Evolutionary conservation across 2,797 vertebrate species (phyloP).

Genomic region (Falco rusticolus): DNA sequence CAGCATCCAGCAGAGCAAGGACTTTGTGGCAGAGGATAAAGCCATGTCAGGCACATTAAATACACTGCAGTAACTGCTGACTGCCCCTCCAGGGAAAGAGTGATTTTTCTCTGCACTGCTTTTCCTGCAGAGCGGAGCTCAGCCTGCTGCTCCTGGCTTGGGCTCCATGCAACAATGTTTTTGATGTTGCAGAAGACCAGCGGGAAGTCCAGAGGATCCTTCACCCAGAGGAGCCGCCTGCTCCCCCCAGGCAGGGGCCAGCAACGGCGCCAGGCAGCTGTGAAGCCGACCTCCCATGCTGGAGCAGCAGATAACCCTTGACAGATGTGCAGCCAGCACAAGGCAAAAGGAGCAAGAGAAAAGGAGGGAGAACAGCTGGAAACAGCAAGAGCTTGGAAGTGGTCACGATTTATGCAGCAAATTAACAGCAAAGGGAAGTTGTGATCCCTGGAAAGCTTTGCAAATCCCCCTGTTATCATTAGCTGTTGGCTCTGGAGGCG

Average conservation of each 20-base stretch:
- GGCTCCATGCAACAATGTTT: not conserved
- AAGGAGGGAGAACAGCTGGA: not conserved
- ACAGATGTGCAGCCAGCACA: conserved; percentile 1
- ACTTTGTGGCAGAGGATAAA: not conserved
- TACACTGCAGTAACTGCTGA: not conserved
- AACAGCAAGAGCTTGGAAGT: not conserved
- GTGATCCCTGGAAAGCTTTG: not conserved
- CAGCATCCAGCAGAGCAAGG: not conserved
- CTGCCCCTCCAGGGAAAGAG: not conserved
- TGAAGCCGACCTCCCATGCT: not conserved
- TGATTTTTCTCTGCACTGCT: not conserved
- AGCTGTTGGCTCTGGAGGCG: not conserved
- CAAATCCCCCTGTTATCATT: not conserved
- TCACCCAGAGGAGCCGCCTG: not conserved
- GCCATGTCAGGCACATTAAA: not conserved
- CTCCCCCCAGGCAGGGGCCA: not conserved
- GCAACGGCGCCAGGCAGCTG: not conserved
- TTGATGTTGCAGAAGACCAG: not conserved
- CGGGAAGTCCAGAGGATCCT: not conserved
- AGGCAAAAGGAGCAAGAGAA: not conserved
- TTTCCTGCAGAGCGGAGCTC: not conserved
- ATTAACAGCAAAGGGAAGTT: not conserved
- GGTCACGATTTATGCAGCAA: not conserved
- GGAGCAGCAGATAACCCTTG: not conserved
- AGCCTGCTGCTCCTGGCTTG: not conserved